Evolutionary conservation across 2,113 vertebrate genomes (phyloP).

Genomic region (Astur gentilis): DNA sequence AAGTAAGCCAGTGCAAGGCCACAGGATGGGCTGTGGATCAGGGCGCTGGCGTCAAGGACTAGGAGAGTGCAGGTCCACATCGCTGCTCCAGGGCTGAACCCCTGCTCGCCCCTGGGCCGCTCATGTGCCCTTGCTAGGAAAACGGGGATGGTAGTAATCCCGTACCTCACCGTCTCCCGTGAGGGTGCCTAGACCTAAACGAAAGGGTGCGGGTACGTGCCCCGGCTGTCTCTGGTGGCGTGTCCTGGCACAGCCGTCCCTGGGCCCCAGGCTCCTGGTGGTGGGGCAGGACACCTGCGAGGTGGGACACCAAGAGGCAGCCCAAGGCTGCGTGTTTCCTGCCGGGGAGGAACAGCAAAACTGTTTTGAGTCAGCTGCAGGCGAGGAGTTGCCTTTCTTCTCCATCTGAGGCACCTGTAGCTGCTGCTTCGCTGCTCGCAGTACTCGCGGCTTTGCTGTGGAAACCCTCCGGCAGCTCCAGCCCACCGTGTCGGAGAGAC

Average conservation of each 20-base stretch:
- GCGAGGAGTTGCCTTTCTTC: background rate
- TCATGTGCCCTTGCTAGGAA: background rate
- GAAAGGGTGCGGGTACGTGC: background rate
- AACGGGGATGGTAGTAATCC: background rate
- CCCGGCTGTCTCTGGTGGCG: background rate
- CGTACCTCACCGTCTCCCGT: fast-evolving
- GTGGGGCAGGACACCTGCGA: background rate
- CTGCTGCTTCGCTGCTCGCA: background rate
- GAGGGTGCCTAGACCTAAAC: background rate
- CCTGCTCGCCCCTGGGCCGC: background rate
- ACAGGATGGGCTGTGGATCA: background rate
- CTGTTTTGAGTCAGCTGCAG: background rate
- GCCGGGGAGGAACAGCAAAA: background rate
- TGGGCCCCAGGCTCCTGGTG: background rate
- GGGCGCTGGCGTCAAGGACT: background rate
- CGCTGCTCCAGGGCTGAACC: background rate
- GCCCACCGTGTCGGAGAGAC: background rate
- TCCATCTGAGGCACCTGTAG: background rate
- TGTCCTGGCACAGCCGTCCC: background rate
- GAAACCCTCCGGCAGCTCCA: background rate
- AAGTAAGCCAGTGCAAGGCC: background rate
- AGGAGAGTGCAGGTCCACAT: background rate
- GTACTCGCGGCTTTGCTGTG: background rate
- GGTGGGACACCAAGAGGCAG: background rate
- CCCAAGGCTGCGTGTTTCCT: background rate